Evolutionary conservation across 2,888 invertebrate genomes (phyloP), one percentile per base, ranked within the genome.

Genomic region (Catocala sponsa): DNA sequence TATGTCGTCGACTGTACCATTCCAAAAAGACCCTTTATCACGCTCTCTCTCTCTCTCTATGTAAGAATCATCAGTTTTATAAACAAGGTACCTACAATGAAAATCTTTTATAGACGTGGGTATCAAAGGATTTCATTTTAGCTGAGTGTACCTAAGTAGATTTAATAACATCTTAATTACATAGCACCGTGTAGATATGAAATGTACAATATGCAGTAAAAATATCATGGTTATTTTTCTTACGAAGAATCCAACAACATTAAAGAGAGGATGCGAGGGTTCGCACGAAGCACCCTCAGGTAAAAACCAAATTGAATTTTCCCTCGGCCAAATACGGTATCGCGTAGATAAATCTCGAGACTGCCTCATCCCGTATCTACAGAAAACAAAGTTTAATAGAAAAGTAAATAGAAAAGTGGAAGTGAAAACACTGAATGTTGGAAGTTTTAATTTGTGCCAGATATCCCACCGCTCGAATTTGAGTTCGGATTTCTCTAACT

Each of bases 251-350:
- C 84, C 82, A 83, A 84, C 86, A 86, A 89, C 85, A 88, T 89
- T 87, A 89, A 86, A 86, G 83, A 80, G 85, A 86, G 82, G 81
- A 86, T 85, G 83, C 85, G 88, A 87, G 88, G 88, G 90, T 87
- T 86, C 83, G 84, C 85, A 82, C 86, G 81, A 78, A 84, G 84
- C 87, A 87, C 90, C 92, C 90, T 88, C 90, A 91, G 91, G 91
- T 91, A 91, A 91, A 92, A 91, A 91, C 90, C 86, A 92, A 93
- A 93, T 93, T 92, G 92, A 92, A 92, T 92, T 91, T 89, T 88
- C 91, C 85, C 88, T 88, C 88, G 82, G 81, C 88, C 88, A 88
- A 91, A 91, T 86, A 89, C 88, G 90, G 87, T 92, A 91, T 93
- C 92, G 88, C 88, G 87, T 87, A 90, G 89, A 92, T 92, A 92